Base-by-base conservation (phyloP, 2,888 invertebrate species). In the Portevinia maculata region DNA sequence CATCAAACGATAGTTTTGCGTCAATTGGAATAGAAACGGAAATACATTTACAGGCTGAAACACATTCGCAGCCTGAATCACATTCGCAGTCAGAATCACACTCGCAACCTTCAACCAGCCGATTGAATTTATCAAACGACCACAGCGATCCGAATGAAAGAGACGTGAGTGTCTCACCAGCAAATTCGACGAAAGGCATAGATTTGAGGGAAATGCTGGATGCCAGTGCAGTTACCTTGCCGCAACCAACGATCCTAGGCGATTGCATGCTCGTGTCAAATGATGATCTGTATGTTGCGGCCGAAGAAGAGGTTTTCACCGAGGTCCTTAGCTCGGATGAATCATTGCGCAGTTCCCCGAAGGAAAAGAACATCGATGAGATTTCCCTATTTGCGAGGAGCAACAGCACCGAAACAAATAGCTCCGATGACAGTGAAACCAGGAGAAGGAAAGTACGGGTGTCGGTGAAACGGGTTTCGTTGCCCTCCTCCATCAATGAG, bases 381-480 rank as follows among this genome's bases (percentile, higher is more conserved):
- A 57, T 83, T 37, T 78, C 83, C 0, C 67, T 78, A 0, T 76
- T 81, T 13, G 70, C 52, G 0, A 24, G 83, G 11, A 73, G 78
- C 28, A 59, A 83, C 17, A 83, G 83, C 44, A 83, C 78, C 8
- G 83, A 83, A 11, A 78, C 78, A 3, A 75, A 52, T 17, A 78
- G 71, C 8, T 83, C 83, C 1, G 65, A 71, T 17, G 78, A 73
- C 37, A 83, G 78, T 44, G 78, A 78, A 6, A 44, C 28, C 6
- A 39, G 71, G 3, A 46, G 67, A 3, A 71, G 32, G 28, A 83
- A 83, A 65, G 60, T 83, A 13, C 65, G 78, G 1, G 50, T 83
- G 0, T 55, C 83, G 3, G 78, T 83, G 8, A 76, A 73, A 6
- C 50, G 83, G 19, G 67, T 83, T 15, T 9, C 8, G 7, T 30